Evolutionary conservation across 2,113 vertebrate genomes (phyloP), one percentile per base, ranked within the genome.

Genomic region (Alectura lathami): DNA sequence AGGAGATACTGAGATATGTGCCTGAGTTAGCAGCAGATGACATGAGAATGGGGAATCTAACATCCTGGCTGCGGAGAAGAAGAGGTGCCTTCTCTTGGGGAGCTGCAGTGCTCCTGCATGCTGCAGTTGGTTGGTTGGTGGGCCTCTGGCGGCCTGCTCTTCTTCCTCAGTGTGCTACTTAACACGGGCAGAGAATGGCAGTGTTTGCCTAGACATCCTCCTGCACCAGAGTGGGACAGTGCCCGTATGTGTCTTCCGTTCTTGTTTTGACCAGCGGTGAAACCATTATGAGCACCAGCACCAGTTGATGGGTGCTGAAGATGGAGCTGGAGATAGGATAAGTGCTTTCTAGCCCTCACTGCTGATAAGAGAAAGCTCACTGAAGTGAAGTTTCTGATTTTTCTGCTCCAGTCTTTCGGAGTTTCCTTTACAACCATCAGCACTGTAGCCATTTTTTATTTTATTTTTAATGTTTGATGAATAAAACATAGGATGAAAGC

Each of bases 101-200:
- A 88, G 1, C n/a, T 1, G 0, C 2, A 22, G 30, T 3, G 2
- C 7, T 67, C 48, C 67, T 45, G 22, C 0, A 2, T 21, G 62
- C 62, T 54, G 43, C 9, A 3, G n/a, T 12, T 56, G 21, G 6
- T 30, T 80, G 16, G 50, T 27, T 26, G 50, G 18, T 27, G 59
- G 80, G 38, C 9, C 50, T 62, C 40, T 3, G 7, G 17, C 27
- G 36, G 36, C 59, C 40, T 30, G 21, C 60, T 22, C 8, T 13
- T 56, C 48, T 56, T 32, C 34, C 8, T 16, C 22, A 11, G 6
- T 23, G 4, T 22, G 10, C 23, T 0, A 0, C 30, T 86, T 50
- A 3, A 2, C 3, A 0, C 13, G 29, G 20, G 20, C n/a, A 57
- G 50, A n/a, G 57, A 91, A 36, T 2, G 7, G 36, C 29, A 53